A percentile compares a stretch with the other conserved stretches of the same genome.
Conservation (phyloP, 2,888 invertebrate genomes). For the Mimumesa dahlbomi region DNA sequence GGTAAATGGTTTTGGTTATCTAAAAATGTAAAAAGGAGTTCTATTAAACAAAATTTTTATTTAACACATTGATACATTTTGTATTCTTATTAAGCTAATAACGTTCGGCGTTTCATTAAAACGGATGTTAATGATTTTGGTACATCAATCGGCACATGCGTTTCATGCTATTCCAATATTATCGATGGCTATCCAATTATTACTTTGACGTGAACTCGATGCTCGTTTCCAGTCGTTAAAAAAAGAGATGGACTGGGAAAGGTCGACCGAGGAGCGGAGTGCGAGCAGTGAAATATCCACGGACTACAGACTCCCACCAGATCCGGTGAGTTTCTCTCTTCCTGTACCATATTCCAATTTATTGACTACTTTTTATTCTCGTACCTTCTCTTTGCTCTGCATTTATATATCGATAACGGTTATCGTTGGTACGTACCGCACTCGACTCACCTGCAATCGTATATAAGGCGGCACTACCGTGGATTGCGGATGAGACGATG, state of each 20-base stretch:
- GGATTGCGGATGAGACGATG: slow-evolving; percentile 66
- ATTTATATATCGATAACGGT: slow-evolving; percentile 62
- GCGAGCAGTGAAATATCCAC: slow-evolving; percentile 88
- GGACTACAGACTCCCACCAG: slow-evolving; percentile 91
- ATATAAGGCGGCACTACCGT: slow-evolving; percentile 45
- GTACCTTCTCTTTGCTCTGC: slow-evolving; percentile 77
- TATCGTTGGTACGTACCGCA: slow-evolving; percentile 52
- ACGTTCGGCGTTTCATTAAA: background rate
- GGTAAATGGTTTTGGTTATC: too few relatives aligned
- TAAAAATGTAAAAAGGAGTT: too few relatives aligned
- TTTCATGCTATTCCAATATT: slow-evolving; percentile 4
- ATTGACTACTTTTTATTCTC: slow-evolving; percentile 71
- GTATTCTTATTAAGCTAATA: background rate
- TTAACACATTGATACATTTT: too few relatives aligned
- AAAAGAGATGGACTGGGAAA: slow-evolving; percentile 93
- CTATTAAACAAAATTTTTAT: too few relatives aligned
- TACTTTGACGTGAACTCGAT: slow-evolving; percentile 41
- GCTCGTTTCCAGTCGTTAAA: slow-evolving; percentile 88
- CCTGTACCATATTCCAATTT: slow-evolving; percentile 59
- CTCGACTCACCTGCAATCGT: slow-evolving; percentile 71
- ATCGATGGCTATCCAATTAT: slow-evolving; percentile 42
- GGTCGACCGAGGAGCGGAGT: slow-evolving; percentile 88
- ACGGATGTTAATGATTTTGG: slow-evolving; percentile 3
- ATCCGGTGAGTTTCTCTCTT: slow-evolving; percentile 86
- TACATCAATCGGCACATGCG: background rate